A percentile compares a stretch with the other conserved stretches of the same genome.
These are phyloP conservation scores for Centrocercus urophasianus DNA, from an alignment of 2,113 vertebrate species.

Conservation along the genomic window DNA sequence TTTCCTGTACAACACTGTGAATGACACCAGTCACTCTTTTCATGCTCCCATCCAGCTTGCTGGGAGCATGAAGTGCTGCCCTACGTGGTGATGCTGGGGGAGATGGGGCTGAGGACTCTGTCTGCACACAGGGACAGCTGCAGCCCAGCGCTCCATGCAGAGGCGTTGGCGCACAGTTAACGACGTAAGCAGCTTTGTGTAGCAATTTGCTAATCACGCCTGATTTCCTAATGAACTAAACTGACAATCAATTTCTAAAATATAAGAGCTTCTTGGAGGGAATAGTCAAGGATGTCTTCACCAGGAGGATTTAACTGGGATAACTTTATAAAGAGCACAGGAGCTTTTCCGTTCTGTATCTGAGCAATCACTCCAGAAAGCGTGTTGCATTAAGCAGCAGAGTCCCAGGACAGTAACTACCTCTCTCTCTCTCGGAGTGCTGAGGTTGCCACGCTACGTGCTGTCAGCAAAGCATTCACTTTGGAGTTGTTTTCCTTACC, in stretches of 20 bases:
- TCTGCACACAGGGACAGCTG: not conserved
- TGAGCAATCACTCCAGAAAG: constrained; percentile 28
- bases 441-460: constrained; percentile 51
- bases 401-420: constrained; percentile 48
- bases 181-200: not conserved
- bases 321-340: constrained; percentile 52
- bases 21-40: constrained; percentile 20
- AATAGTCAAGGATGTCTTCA: constrained; percentile 55
- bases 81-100: not conserved
- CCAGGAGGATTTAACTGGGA: constrained; percentile 28
- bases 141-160: not conserved
- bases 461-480: constrained; percentile 46
- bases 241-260: constrained; percentile 80
- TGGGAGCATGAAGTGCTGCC: not conserved
- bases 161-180: not conserved
- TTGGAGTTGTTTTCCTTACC: constrained; percentile 35
- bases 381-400: not conserved
- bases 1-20: constrained; percentile 64
- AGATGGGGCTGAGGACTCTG: not conserved
- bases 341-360: not conserved
- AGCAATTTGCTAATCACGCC: constrained; percentile 44
- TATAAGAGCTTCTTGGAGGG: constrained; percentile 48
- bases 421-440: constrained; percentile 38
- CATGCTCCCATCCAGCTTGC: not conserved
- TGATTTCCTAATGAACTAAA: constrained; percentile 37